Conservation (phyloP, 1,140 invertebrate species). For the Diplogasteroides magnus region DNA sequence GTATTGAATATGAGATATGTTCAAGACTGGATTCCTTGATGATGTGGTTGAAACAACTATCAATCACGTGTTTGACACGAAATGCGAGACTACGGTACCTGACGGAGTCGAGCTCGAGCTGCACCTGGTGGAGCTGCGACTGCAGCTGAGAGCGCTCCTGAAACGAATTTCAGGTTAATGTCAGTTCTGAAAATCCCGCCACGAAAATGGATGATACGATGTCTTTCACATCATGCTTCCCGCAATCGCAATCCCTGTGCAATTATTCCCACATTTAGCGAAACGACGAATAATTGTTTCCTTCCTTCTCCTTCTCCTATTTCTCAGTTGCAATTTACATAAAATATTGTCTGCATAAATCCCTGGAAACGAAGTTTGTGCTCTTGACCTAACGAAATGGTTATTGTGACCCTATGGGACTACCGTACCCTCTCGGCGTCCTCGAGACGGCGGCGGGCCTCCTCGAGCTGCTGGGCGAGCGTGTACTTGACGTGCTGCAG, state of each 20-base stretch:
- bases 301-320: not conserved
- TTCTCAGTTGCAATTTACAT: constrained; percentile 4
- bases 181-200: not conserved
- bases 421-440: constrained; percentile 79
- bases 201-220: not conserved
- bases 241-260: constrained; percentile 6
- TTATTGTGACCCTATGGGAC: too few species aligned
- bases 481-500: constrained; percentile 79
- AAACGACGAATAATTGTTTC: too few species aligned
- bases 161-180: constrained; percentile 10
- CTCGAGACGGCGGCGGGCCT: constrained; percentile 82
- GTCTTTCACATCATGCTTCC: not conserved
- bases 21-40: too few species aligned
- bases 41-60: too few species aligned
- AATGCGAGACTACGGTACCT: too few species aligned
- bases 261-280: too few species aligned
- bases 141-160: constrained; percentile 78
- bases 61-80: too few species aligned
- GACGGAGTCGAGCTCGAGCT: constrained; percentile 83
- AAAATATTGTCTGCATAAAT: constrained; percentile 15
- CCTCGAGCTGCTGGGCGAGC: constrained; percentile 79
- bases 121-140: constrained; percentile 77
- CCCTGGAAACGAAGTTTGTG: not conserved
- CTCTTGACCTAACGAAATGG: not conserved
- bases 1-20: too few species aligned